Conservation (phyloP, 2,888 invertebrate species). For the Cotesia congregata region DNA sequence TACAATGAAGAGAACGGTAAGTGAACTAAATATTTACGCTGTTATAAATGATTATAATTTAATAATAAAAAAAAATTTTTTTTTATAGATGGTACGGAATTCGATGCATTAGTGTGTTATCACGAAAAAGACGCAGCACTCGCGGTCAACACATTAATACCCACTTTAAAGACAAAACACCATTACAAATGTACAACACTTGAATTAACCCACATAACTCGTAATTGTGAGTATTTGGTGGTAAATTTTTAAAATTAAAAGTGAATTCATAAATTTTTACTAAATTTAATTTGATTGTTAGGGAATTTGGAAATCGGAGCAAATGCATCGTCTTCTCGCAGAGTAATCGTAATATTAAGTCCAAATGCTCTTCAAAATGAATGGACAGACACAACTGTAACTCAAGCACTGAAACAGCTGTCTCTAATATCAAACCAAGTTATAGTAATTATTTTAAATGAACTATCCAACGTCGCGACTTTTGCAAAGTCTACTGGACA, state of each 20-base stretch:
- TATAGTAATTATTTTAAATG: slow-evolving; percentile 69
- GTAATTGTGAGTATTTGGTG: slow-evolving; percentile 72
- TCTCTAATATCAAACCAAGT: slow-evolving; percentile 63
- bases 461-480: slow-evolving; percentile 67
- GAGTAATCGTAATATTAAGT: slow-evolving; percentile 71
- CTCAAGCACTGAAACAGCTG: slow-evolving; percentile 70
- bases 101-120: slow-evolving; percentile 78
- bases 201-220: slow-evolving; percentile 72
- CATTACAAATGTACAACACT: slow-evolving; percentile 76
- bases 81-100: slow-evolving; percentile 73
- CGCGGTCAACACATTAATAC: slow-evolving; percentile 76
- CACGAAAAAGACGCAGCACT: slow-evolving; percentile 77
- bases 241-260: slow-evolving; percentile 7
- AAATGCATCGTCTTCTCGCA: slow-evolving; percentile 72
- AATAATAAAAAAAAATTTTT: slow-evolving; percentile 18
- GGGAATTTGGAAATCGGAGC: slow-evolving; percentile 75
- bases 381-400: slow-evolving; percentile 70
- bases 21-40: slow-evolving; percentile 37
- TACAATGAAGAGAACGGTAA: slow-evolving; percentile 70
- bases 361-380: slow-evolving; percentile 70
- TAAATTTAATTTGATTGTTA: slow-evolving; percentile 61
- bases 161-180: slow-evolving; percentile 76
- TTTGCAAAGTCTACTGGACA: slow-evolving; percentile 71
- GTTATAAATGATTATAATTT: background rate
- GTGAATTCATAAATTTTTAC: background rate